phyloP scores from a whole-genome alignment of 1,140 invertebrate genomes.

The Drosophila bocqueti region DNA sequence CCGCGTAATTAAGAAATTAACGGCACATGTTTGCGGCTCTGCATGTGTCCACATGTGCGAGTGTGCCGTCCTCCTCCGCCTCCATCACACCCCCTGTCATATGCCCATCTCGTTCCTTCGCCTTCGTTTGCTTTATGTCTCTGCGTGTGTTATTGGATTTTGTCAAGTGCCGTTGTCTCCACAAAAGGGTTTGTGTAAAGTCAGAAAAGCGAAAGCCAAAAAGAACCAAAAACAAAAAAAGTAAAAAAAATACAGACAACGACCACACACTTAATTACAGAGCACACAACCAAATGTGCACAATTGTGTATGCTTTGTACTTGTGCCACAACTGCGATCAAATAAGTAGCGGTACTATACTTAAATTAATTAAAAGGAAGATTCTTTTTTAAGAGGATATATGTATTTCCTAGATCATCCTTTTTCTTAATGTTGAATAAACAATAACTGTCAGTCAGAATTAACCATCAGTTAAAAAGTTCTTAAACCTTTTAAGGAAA shows the following conservation, averaged over 20 bases:
- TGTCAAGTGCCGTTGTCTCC: slow-evolving; percentile 66
- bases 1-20: slow-evolving; percentile 82
- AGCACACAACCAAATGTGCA: slow-evolving; percentile 26
- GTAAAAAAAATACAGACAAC: slow-evolving; percentile 43
- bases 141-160: slow-evolving; percentile 62
- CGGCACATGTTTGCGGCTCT: slow-evolving; percentile 76
- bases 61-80: slow-evolving; percentile 9
- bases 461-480: no score
- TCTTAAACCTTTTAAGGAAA: no score
- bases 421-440: no score
- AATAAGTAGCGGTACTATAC: slow-evolving; percentile 10
- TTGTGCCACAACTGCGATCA: slow-evolving; percentile 41
- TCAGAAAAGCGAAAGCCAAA: slow-evolving; percentile 78
- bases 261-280: slow-evolving; percentile 74
- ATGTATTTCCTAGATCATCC: no score
- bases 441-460: no score
- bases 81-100: slow-evolving; percentile 5
- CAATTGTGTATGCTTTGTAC: slow-evolving; percentile 19
- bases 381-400: background rate
- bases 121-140: slow-evolving; percentile 10
- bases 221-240: slow-evolving; percentile 49
- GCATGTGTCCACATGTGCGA: slow-evolving; percentile 49
- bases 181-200: slow-evolving; percentile 74
- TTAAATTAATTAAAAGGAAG: slow-evolving; percentile 14
- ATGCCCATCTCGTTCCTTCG: slow-evolving; percentile 9